Evolutionary conservation across 2,888 invertebrate genomes (phyloP).

Genomic region (Embidobia sp.): DNA sequence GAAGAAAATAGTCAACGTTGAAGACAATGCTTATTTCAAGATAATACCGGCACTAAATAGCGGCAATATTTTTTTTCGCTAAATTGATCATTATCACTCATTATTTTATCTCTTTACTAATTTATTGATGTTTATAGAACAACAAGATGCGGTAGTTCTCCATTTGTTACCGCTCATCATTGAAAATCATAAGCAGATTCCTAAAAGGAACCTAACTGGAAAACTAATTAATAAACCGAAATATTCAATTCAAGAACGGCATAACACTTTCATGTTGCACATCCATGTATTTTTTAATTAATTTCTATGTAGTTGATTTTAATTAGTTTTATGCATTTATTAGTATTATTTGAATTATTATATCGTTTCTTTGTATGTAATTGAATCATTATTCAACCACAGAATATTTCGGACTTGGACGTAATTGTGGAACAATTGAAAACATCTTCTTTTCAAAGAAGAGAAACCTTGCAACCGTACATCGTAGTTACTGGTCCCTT

Average conservation of each 20-base stretch:
- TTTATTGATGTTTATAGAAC: constrained; percentile 15
- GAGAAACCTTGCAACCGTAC: constrained; percentile 18
- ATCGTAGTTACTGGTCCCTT: constrained; percentile 16
- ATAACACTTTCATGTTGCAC: constrained; percentile 18
- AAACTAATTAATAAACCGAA: constrained; percentile 4
- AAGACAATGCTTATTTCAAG: constrained; percentile 15
- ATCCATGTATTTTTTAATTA: constrained; percentile 6
- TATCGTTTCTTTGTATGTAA: neutral
- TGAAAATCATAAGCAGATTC: constrained; percentile 7
- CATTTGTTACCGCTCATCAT: constrained; percentile 17
- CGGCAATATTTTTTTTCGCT: too few species aligned
- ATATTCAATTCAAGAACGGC: constrained; percentile 14
- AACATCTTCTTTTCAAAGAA: constrained; percentile 2
- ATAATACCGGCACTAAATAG: constrained; percentile 6
- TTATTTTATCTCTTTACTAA: neutral
- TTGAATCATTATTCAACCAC: constrained; percentile 1
- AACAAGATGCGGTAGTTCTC: constrained; percentile 19
- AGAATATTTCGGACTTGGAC: constrained; percentile 28
- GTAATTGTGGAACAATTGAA: neutral
- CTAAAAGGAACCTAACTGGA: constrained; percentile 8
- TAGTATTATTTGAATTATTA: too few species aligned
- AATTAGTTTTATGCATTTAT: neutral
- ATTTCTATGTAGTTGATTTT: neutral
- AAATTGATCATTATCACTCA: neutral
- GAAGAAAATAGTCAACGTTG: neutral